Percentiles rank a stretch among this genome's conserved stretches.
These are phyloP conservation scores for Smutsia temminckii DNA, from an alignment of 2,797 vertebrate genomes.

Conservation along the genomic window DNA sequence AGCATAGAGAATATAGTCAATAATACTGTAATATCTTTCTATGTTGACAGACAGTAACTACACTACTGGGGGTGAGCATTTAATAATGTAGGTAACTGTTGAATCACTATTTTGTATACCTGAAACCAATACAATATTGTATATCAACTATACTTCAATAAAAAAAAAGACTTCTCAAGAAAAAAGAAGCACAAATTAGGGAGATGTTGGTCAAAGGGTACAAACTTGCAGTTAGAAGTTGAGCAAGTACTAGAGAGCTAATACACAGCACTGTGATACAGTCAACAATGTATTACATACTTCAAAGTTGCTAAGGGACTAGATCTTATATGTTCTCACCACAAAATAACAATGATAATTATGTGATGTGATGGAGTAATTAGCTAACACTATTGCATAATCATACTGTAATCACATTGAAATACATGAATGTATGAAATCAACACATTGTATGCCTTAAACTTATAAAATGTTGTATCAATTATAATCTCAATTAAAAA, in stretches of 20 bases:
- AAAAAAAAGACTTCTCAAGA: not conserved
- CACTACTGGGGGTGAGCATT: no score
- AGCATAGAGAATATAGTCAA: no score
- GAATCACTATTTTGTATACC: no score
- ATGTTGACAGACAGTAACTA: no score
- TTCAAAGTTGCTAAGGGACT: not conserved
- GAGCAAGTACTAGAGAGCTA: not conserved
- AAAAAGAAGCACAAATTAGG: constrained; percentile 9
- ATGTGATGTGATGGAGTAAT: not conserved
- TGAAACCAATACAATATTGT: no score
- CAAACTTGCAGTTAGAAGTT: not conserved
- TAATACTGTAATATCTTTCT: no score
- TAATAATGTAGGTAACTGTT: no score
- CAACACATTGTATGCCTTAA: not conserved
- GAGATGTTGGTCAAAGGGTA: not conserved
- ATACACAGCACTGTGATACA: not conserved
- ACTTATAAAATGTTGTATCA: not conserved
- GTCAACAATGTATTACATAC: not conserved
- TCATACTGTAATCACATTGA: not conserved
- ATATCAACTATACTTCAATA: no score
- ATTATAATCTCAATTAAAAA: not conserved
- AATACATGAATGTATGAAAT: not conserved
- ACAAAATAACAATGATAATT: not conserved
- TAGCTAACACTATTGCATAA: not conserved
- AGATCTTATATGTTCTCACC: not conserved